phyloP scores from a whole-genome alignment of 2,888 invertebrate species.

The Creontiades dilutus region DNA sequence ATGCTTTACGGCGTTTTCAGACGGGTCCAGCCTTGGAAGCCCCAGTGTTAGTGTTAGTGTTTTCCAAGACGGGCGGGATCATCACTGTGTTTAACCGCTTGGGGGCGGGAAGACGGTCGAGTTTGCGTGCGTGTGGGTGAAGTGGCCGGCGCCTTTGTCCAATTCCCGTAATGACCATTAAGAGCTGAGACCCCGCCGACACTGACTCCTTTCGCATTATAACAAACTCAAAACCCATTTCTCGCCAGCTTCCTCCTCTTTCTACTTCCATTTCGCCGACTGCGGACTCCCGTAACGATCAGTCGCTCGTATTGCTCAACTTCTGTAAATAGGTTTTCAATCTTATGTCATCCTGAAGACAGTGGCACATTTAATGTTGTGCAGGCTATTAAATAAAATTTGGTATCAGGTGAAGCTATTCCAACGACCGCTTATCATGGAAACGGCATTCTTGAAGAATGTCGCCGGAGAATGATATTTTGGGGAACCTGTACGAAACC shows the following conservation, averaged over 20 bases:
- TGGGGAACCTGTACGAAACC: too few relatives aligned
- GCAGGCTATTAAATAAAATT: too few relatives aligned
- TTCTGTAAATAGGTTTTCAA: too few relatives aligned
- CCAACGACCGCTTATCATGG: too few relatives aligned
- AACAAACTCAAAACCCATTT: slow-evolving; percentile 54
- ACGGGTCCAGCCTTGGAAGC: neutral
- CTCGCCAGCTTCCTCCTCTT: slow-evolving; percentile 2
- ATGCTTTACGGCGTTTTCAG: neutral
- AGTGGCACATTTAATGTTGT: too few relatives aligned
- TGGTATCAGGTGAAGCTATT: too few relatives aligned
- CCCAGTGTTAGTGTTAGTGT: slow-evolving; percentile 13
- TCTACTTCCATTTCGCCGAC: neutral
- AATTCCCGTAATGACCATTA: slow-evolving; percentile 55
- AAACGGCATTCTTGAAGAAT: too few relatives aligned
- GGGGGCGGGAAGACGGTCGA: neutral
- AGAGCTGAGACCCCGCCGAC: slow-evolving; percentile 44
- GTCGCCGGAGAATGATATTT: too few relatives aligned
- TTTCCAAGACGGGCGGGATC: slow-evolving; percentile 9
- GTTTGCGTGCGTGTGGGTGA: slow-evolving; percentile 30
- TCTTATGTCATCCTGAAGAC: too few relatives aligned
- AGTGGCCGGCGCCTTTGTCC: slow-evolving; percentile 49
- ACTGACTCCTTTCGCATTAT: slow-evolving; percentile 50
- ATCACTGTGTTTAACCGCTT: slow-evolving; percentile 29
- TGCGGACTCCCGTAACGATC: neutral
- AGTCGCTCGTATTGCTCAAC: too few relatives aligned